Evolutionary conservation across 2,113 vertebrate species (phyloP).

Genomic region (Muntiacus reevesi): DNA sequence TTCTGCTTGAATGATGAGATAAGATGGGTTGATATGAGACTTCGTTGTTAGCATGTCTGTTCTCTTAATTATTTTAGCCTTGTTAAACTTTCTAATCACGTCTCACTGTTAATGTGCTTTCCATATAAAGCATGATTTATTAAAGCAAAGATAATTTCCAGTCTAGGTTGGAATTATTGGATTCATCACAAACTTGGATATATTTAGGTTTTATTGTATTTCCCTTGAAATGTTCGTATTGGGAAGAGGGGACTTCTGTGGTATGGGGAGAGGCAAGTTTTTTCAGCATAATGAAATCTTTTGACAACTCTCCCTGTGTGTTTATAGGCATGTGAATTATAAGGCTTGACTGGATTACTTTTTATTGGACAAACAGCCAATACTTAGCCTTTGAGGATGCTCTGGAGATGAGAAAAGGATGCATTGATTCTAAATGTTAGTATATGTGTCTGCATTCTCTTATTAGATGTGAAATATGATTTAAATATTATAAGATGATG

Average conservation of each 20-base stretch:
- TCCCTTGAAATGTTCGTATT: constrained; percentile 14
- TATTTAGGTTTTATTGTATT: neutral
- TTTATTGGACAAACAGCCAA: neutral
- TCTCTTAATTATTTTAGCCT: neutral
- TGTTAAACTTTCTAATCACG: neutral
- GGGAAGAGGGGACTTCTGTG: neutral
- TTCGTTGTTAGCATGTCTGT: neutral
- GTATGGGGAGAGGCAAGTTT: neutral
- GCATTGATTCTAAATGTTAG: neutral
- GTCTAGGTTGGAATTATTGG: neutral
- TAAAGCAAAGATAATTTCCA: constrained; percentile 1
- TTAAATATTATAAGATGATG: constrained; percentile 1
- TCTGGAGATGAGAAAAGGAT: neutral
- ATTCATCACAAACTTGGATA: neutral
- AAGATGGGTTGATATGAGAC: neutral
- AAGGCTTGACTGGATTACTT: neutral
- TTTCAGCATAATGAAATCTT: neutral
- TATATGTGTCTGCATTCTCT: neutral
- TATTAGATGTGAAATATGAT: neutral
- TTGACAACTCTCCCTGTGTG: neutral
- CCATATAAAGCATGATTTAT: neutral
- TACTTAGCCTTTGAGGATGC: neutral
- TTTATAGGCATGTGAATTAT: neutral
- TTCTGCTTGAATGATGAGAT: neutral
- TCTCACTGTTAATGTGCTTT: constrained; percentile 7